phyloP scores from a whole-genome alignment of 2,113 vertebrate genomes.

The Aleadryas rufinucha region DNA sequence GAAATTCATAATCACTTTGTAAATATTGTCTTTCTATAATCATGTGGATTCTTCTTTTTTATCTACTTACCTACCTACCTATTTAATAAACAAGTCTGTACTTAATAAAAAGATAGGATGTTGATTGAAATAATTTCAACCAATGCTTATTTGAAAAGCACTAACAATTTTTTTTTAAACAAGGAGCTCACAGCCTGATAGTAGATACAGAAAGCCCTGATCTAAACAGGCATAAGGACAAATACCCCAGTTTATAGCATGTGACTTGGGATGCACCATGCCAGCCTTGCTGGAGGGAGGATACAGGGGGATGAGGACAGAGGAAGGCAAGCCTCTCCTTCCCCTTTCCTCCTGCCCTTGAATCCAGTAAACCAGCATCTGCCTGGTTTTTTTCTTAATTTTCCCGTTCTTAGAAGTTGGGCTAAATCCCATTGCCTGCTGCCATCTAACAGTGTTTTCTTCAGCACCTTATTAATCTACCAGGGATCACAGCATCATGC shows the following conservation, averaged over 20 bases:
- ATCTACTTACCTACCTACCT: not conserved
- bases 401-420: not conserved
- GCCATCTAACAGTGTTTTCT: conserved; percentile 22
- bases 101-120: not conserved
- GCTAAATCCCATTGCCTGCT: not conserved
- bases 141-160: not conserved
- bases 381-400: not conserved
- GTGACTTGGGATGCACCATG: not conserved
- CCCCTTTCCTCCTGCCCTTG: not conserved
- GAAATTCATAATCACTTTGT: not conserved
- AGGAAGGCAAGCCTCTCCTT: not conserved
- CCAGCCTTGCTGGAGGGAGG: not conserved
- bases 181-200: not conserved
- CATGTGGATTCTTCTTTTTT: not conserved
- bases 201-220: not conserved
- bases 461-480: not conserved
- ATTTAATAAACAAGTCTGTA: not conserved
- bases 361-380: not conserved
- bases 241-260: not conserved
- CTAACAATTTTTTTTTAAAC: not conserved
- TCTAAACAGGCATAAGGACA: not conserved
- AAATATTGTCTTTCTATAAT: not conserved
- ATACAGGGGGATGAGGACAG: not conserved
- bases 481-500: not conserved
- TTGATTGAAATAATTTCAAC: not conserved